Evolutionary conservation across 2,888 invertebrate genomes (phyloP), one percentile per base, ranked within the genome.

Genomic region (Kryphioiulus occultus): DNA sequence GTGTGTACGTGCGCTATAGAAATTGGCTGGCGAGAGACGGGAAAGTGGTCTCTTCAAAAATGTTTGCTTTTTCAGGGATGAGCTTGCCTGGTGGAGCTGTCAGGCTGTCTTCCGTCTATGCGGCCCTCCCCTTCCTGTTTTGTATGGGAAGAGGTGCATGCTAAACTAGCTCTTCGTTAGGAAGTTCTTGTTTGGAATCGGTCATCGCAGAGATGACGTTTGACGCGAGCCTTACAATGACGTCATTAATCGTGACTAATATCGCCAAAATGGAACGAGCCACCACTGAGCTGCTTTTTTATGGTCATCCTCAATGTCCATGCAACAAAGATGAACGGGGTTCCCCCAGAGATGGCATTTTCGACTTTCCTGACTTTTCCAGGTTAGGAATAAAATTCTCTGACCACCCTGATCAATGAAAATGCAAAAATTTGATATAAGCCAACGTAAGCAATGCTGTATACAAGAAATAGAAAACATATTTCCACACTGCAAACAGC

Each of bases 1-100:
- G 68, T 68, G 68, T 68, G 68, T 26, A 12, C 68, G 68, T 68
- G 68, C 68, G 68, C n/a, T 68, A 68, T 68, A 68, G 68, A 68
- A 68, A 68, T 68, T 68, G 68, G 68, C 68, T 68, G 68, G 68
- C 68, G 68, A 68, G 68, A 68, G 68, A 68, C 3, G 26, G 26
- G 26, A 68, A 68, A 68, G 68, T 68, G 68, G 68, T 68, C 68
- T 68, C 68, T 68, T 68, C 68, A 68, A 26, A 9, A 68, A 26
- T 68, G 68, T 68, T 68, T 68, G 68, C 68, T 68, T 68, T 26
- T 26, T 26, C 26, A 26, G 68, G 68, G 68, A 68, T 68, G 68
- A 68, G n/a, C n/a, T n/a, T n/a, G 68, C 26, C 26, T 26, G 68
- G 26, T 68, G 68, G 68, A 68, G 26, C 68, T 68, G 68, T 68